Conservation (phyloP, 64 coral and sea anemone species). For the Trachythela sp. region DNA sequence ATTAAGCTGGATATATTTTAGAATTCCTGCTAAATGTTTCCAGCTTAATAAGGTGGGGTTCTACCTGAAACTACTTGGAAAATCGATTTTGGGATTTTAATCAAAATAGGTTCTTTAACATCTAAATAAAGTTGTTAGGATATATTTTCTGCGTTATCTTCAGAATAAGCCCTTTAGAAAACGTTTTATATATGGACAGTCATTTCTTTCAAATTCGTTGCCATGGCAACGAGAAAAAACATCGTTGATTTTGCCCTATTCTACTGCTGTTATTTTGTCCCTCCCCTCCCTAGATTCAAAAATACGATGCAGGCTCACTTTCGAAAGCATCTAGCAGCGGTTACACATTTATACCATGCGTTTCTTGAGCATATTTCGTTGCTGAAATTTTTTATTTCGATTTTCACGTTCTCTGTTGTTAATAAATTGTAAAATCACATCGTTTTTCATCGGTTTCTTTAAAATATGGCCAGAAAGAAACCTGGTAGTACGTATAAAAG, state of each 20-base stretch:
- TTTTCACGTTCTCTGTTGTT: neutral
- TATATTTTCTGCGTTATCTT: neutral
- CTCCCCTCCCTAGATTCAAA: neutral
- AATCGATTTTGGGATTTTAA: neutral
- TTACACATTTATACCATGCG: neutral
- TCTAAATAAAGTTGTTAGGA: neutral
- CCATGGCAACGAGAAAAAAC: neutral
- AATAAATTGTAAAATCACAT: neutral
- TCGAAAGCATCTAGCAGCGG: neutral
- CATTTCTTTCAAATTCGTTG: neutral
- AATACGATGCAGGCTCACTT: neutral
- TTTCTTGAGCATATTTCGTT: neutral
- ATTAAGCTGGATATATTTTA: too few relatives aligned
- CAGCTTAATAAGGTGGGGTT: neutral
- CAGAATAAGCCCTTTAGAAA: neutral
- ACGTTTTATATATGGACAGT: neutral
- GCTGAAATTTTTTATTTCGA: neutral
- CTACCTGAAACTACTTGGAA: neutral
- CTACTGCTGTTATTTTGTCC: neutral
- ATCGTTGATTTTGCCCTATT: neutral
- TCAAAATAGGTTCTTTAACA: neutral
- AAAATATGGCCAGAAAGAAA: neutral
- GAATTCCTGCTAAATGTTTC: too few relatives aligned
- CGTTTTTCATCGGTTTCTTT: neutral
- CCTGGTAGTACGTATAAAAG: neutral